phyloP scores from a whole-genome alignment of 2,797 vertebrate genomes.

The Acanthiza pusilla region DNA sequence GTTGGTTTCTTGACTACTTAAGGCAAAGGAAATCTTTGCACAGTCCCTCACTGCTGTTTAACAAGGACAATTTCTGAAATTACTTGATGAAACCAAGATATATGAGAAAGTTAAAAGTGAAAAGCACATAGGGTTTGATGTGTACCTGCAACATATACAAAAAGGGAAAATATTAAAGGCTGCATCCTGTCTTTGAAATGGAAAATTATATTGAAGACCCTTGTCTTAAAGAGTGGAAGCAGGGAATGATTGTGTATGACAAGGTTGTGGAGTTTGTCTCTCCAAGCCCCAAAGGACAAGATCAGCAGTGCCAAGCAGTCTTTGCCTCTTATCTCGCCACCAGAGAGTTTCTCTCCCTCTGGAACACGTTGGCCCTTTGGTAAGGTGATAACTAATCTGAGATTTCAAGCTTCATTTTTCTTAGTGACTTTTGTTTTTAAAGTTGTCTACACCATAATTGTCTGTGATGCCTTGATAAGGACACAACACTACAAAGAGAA shows the following conservation, averaged over 20 bases:
- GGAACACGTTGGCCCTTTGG: accelerated
- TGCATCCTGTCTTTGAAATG: background rate
- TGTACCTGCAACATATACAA: background rate
- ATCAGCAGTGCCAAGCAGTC: background rate
- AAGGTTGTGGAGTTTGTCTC: background rate
- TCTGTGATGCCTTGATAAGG: background rate
- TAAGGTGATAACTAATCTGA: background rate
- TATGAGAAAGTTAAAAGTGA: background rate
- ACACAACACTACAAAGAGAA: background rate
- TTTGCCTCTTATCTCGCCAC: background rate
- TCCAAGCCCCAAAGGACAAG: background rate
- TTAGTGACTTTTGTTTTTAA: background rate
- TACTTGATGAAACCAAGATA: background rate
- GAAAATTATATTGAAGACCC: background rate
- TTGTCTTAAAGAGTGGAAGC: background rate
- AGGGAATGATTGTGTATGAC: background rate
- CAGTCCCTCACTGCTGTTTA: background rate
- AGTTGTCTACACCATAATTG: background rate
- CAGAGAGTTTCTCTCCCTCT: background rate
- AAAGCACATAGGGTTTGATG: background rate
- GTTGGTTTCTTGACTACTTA: background rate
- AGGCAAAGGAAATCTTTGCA: background rate
- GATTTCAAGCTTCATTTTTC: background rate
- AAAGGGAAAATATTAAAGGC: background rate
- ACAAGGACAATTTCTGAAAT: background rate